These are phyloP conservation scores for Buphagus erythrorhynchus DNA, from an alignment of 2,797 vertebrate species.

Conservation along the genomic window DNA sequence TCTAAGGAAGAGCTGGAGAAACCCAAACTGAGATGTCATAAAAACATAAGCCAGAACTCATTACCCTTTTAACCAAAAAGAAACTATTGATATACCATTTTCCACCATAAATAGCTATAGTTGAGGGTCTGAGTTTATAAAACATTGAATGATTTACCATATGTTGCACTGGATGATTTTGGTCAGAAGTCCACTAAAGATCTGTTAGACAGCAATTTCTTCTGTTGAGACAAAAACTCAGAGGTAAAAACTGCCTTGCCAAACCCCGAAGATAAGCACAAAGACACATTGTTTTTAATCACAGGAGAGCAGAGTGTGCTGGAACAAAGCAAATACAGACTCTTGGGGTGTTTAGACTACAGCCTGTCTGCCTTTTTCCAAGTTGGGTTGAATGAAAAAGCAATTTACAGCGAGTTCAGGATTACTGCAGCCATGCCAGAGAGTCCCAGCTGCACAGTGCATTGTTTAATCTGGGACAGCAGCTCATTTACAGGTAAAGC, in stretches of 20 bases:
- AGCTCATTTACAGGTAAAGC: constrained; percentile 16
- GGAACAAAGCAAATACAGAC: constrained; percentile 59
- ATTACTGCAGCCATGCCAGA: constrained; percentile 20
- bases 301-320: constrained; percentile 12
- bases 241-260: constrained; percentile 51
- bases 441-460: not conserved
- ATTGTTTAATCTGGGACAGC: not conserved
- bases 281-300: constrained; percentile 61
- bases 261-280: constrained; percentile 66
- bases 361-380: constrained; percentile 39
- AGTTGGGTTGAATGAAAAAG: constrained; percentile 54
- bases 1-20: not conserved
- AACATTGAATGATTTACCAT: constrained; percentile 45
- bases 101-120: constrained; percentile 42
- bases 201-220: constrained; percentile 47
- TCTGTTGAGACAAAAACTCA: constrained; percentile 56
- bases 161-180: constrained; percentile 20
- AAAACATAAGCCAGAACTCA: constrained; percentile 26
- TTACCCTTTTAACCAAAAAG: constrained; percentile 30
- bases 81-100: constrained; percentile 20
- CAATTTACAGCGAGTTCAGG: not conserved
- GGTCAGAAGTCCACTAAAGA: constrained; percentile 53
- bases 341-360: constrained; percentile 58
- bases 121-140: constrained; percentile 31
- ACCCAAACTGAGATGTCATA: constrained; percentile 44